Evolutionary conservation across 2,888 invertebrate species (phyloP), one percentile per base, ranked within the genome.

Genomic region (Drosophila falleni): DNA sequence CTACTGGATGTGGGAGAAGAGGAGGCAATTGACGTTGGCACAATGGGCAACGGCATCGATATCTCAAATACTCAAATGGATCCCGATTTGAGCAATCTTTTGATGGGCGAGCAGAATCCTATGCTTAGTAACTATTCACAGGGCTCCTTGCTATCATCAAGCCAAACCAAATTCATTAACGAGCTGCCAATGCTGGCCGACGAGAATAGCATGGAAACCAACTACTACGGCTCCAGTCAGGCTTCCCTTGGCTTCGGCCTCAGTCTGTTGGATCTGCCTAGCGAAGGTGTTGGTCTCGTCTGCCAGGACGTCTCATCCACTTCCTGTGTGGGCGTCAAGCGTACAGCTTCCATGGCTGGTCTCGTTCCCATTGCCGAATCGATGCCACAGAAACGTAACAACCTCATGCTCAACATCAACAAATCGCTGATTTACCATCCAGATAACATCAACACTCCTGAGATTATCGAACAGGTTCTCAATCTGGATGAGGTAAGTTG

Each of bases 311-410:
- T 15, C 5, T 33, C 54, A 50, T 41, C 60, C 54, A 47, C 41
- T 15, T 23, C 19, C 15, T 51, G 66, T 39, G 10, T 37, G 51
- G 73, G 71, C 19, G 31, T 71, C 8, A 89, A 89, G 53, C 89
- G 89, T 23, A 54, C 81, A 8, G 81, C 84, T 15, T 37, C 80
- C 9, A 31, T 58, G 23, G 60, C 70, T 42, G 50, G 35, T 42
- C 56, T 51, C 4, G 29, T 46, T 16, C 33, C 65, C 13, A 41
- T 47, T 6, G 42, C 16, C 26, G 71, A 83, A 35, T 44, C 72
- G 23, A 74, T 87, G 69, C 55, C 75, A n/a, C 70, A 72, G 35
- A 90, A 91, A 50, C 90, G 89, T 26, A 53, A 41, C 9, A 83
- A 80, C 16, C 64, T 89, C 26, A 33, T 51, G 5, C 59, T 90